phyloP scores from a whole-genome alignment of 1,140 invertebrate genomes.

The Drosophila seguyi region DNA sequence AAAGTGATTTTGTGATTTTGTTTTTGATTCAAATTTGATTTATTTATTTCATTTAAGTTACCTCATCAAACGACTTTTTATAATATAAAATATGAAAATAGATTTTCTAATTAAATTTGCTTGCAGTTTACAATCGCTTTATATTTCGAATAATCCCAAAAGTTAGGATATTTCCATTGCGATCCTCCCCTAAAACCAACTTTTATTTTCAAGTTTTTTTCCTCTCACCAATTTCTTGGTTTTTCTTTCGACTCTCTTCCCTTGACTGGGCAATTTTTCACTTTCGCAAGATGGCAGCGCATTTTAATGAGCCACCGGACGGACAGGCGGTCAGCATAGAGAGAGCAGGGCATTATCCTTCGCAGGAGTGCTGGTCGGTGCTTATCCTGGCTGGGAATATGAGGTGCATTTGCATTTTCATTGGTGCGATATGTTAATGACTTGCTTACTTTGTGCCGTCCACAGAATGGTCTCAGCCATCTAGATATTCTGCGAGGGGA shows the following conservation, averaged over 20 bases:
- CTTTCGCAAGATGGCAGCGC: slow-evolving; percentile 82
- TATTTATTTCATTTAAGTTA: too few species aligned
- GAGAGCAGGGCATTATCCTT: slow-evolving; percentile 13
- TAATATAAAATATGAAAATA: too few species aligned
- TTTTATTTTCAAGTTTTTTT: slow-evolving; percentile 17
- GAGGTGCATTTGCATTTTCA: slow-evolving; percentile 81
- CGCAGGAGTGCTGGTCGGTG: slow-evolving; percentile 11
- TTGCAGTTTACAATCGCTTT: not conserved
- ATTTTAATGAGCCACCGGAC: slow-evolving; percentile 77
- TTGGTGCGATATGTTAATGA: slow-evolving; percentile 83
- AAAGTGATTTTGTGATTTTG: too few species aligned
- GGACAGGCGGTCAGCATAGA: slow-evolving; percentile 30
- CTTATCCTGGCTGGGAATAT: slow-evolving; percentile 51
- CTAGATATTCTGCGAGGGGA: slow-evolving; percentile 47
- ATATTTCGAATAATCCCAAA: not conserved
- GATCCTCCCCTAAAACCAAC: not conserved
- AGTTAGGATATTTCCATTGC: not conserved
- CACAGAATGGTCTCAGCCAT: slow-evolving; percentile 8
- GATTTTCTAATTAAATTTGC: too few species aligned
- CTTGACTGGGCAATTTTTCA: slow-evolving; percentile 76
- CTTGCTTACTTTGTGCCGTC: slow-evolving; percentile 66
- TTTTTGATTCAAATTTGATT: too few species aligned
- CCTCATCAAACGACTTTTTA: too few species aligned
- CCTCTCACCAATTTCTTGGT: slow-evolving; percentile 15
- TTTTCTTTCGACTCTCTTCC: slow-evolving; percentile 28